These are phyloP conservation scores for Triplophysa bombifrons DNA, from an alignment of 2,797 vertebrate species.

Conservation along the genomic window DNA sequence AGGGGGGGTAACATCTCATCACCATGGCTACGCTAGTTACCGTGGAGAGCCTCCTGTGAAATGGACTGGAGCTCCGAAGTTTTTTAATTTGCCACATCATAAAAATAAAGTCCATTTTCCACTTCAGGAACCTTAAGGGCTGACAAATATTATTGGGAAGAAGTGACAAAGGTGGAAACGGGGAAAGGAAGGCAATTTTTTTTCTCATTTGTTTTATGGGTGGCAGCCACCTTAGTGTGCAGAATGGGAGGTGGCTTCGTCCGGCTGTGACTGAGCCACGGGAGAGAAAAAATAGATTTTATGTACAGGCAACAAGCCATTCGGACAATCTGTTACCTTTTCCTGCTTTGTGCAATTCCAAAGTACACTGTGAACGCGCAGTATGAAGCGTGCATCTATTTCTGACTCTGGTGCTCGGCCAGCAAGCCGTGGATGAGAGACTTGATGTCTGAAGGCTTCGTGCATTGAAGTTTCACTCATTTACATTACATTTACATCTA, in stretches of 20 bases:
- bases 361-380: constrained; percentile 37
- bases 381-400: constrained; percentile 42
- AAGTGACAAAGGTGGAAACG: constrained; percentile 56
- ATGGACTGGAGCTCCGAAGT: constrained; percentile 63
- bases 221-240: constrained; percentile 44
- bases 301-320: constrained; percentile 37
- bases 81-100: constrained; percentile 73
- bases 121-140: constrained; percentile 65
- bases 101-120: constrained; percentile 75
- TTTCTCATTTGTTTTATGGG: constrained; percentile 56
- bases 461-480: constrained; percentile 37
- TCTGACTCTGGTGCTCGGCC: constrained; percentile 21
- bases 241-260: constrained; percentile 27
- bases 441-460: constrained; percentile 34
- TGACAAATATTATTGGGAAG: constrained; percentile 57
- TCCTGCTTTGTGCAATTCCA: constrained; percentile 40
- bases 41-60: constrained; percentile 64
- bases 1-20: constrained; percentile 30
- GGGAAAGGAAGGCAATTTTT: constrained; percentile 48
- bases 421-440: constrained; percentile 27
- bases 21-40: constrained; percentile 53
- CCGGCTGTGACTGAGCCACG: constrained; percentile 43
- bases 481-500: constrained; percentile 44
- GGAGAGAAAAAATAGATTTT: constrained; percentile 40
- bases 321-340: constrained; percentile 42